A percentile compares a stretch with the other conserved stretches of the same genome.
Conservation (phyloP, 2,888 invertebrate genomes). For the Gandaritis pyraliata region DNA sequence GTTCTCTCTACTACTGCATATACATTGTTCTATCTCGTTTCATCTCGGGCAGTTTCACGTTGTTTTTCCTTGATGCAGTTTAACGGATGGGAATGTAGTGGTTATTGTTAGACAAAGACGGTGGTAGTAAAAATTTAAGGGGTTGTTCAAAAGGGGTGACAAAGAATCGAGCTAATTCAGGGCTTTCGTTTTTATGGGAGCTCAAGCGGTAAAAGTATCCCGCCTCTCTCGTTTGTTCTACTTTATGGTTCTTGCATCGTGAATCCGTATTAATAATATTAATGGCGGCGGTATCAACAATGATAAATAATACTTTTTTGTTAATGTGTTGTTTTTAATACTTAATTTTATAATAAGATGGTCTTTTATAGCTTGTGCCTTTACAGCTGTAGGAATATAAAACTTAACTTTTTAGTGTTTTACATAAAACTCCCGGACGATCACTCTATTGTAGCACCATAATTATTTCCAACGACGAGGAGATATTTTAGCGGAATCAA, state of each 20-base stretch:
- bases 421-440: slow-evolving; percentile 5
- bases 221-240: slow-evolving; percentile 84
- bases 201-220: slow-evolving; percentile 82
- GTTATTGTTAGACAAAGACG: slow-evolving; percentile 84
- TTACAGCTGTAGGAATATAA: slow-evolving; percentile 41
- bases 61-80: slow-evolving; percentile 84
- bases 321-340: slow-evolving; percentile 64
- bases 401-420: background rate
- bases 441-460: slow-evolving; percentile 4
- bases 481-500: slow-evolving; percentile 54
- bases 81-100: slow-evolving; percentile 84
- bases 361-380: slow-evolving; percentile 43
- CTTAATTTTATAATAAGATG: slow-evolving; percentile 58
- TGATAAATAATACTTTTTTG: slow-evolving; percentile 58
- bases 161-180: slow-evolving; percentile 84
- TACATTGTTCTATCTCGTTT: slow-evolving; percentile 85
- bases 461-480: slow-evolving; percentile 28
- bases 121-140: slow-evolving; percentile 81
- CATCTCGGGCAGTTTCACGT: slow-evolving; percentile 82
- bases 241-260: slow-evolving; percentile 76
- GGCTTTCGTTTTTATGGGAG: slow-evolving; percentile 82
- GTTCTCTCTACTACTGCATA: slow-evolving; percentile 82
- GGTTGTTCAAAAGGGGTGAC: slow-evolving; percentile 83
- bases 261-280: slow-evolving; percentile 81
- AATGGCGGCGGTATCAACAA: slow-evolving; percentile 76